A percentile compares a stretch with the other conserved stretches of the same genome.
phyloP scores from a whole-genome alignment of 2,113 vertebrate genomes.

The Oplegnathus fasciatus region DNA sequence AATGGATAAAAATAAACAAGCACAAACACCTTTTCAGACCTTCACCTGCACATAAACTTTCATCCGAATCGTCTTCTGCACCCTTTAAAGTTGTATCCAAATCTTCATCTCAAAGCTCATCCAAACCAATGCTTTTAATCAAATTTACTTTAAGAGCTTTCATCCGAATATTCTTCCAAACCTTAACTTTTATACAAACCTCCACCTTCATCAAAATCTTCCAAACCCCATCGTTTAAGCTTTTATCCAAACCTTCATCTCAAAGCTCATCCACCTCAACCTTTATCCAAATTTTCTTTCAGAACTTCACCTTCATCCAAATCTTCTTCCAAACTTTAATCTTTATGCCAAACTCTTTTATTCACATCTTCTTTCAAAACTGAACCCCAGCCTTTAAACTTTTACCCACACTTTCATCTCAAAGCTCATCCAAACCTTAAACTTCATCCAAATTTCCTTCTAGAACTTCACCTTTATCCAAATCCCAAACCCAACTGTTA shows the following conservation, averaged over 20 bases:
- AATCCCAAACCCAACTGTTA: background rate
- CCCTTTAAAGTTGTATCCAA: background rate
- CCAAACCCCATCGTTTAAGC: background rate
- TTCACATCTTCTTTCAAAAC: background rate
- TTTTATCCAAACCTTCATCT: background rate
- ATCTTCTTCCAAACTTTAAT: background rate
- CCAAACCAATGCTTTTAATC: too few relatives aligned
- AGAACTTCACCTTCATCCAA: background rate
- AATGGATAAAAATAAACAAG: conserved; percentile 32
- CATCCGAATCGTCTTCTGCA: too few relatives aligned
- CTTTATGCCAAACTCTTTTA: background rate
- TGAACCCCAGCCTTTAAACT: background rate
- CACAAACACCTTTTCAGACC: background rate
- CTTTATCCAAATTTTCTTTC: background rate
- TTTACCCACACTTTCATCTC: too few relatives aligned
- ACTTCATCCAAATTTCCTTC: too few relatives aligned
- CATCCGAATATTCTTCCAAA: background rate
- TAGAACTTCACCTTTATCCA: background rate
- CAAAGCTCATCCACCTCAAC: background rate
- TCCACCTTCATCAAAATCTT: background rate
- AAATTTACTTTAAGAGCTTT: background rate
- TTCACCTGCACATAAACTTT: conserved; percentile 19
- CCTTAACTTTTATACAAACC: background rate
- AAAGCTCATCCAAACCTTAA: too few relatives aligned
- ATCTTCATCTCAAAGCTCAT: background rate